Evolutionary conservation across 1,140 invertebrate genomes (phyloP), one percentile per base, ranked within the genome.

Genomic region (Pseudachorutes palmiensis): DNA sequence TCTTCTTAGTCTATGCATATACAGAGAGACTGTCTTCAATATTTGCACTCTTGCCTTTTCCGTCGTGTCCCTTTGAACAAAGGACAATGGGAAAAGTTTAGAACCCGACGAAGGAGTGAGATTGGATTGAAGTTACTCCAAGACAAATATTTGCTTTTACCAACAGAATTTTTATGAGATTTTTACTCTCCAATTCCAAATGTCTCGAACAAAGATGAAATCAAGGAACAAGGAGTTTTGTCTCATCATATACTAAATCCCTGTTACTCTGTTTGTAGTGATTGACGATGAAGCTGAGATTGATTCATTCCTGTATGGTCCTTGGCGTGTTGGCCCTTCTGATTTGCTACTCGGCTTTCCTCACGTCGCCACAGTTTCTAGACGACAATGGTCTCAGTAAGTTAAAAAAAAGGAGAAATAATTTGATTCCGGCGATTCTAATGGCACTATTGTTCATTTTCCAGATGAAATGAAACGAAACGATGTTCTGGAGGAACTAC

Each of bases 301-400:
- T 69, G 57, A 65, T 74, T 51, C 73, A 74, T 58, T 74, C 73
- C 60, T 74, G 71, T 36, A 72, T 74, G 70, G 69, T 72, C 30
- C 33, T 72, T 66, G 70, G 67, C 45, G 73, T 74, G 26, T 61
- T 74, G 26, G 73, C 71, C 32, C 69, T 74, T 58, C 66, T 74
- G 29, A 65, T 74, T 31, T 51, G 72, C 62, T 74, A 74, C 60
- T 74, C 73, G 36, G 69, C 73, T 60, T 73, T 73, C 65, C 64
- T 73, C 31, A 71, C 69, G 45, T 70, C 69, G 24, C 72, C 72
- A 9, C 68, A 70, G 1, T 69, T 65, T 36, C 41, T 67, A 12
- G 72, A 73, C 36, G 69, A 73, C 31, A 61, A 67, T 64, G 60
- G 41, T 32, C 51, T 29, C 30, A 49, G 22, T 14, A 45, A 29